Evolutionary conservation across 2,113 vertebrate species (phyloP).

Genomic region (Oophaga pumilio): DNA sequence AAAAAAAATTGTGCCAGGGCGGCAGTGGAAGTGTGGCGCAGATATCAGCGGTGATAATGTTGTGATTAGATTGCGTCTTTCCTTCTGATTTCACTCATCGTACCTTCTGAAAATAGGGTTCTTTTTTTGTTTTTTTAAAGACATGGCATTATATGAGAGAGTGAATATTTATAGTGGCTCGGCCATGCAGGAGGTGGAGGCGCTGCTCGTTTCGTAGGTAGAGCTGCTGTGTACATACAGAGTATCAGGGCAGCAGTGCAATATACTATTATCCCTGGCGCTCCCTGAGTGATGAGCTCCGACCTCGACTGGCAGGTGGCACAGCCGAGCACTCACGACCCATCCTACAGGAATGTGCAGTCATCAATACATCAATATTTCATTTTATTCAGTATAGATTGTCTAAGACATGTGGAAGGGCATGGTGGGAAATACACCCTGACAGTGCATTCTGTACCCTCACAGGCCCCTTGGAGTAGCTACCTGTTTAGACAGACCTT

Average conservation of each 20-base stretch:
- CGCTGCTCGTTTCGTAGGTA: neutral
- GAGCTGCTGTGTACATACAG: slow-evolving; percentile 40
- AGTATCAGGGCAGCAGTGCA: slow-evolving; percentile 38
- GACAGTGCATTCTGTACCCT: neutral
- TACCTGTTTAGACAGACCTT: neutral
- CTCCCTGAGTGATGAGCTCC: neutral
- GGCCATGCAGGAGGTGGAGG: neutral
- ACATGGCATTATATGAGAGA: slow-evolving; percentile 14
- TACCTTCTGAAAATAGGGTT: neutral
- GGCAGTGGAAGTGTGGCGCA: slow-evolving; percentile 8
- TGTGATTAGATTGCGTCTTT: slow-evolving; percentile 10
- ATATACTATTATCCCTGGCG: slow-evolving; percentile 13
- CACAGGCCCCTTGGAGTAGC: neutral
- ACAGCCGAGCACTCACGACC: neutral
- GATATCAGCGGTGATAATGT: slow-evolving; percentile 8
- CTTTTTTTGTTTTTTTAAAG: neutral
- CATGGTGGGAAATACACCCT: neutral
- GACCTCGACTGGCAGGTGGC: neutral
- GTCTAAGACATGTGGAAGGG: neutral
- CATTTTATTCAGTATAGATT: neutral
- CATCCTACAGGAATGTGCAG: neutral
- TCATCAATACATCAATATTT: neutral
- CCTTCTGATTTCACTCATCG: neutral
- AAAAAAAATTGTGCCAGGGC: neutral
- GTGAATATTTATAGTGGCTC: neutral